Percentiles rank a stretch among this genome's conserved stretches.
Evolutionary conservation across 2,113 vertebrate species (phyloP).

Genomic region (Ictidomys tridecemlineatus): DNA sequence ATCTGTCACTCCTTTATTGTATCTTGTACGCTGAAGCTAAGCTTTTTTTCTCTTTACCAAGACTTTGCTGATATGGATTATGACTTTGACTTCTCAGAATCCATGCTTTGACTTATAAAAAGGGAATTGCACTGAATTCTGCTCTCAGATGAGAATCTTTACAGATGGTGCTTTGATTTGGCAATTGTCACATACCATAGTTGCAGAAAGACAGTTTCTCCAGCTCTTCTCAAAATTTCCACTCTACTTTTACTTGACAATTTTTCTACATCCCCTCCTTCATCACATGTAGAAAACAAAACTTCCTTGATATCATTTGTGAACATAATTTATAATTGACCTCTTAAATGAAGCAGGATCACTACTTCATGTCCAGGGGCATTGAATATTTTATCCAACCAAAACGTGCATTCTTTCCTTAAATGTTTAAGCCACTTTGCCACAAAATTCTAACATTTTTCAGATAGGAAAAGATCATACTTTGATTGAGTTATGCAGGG

Average conservation of each 20-base stretch:
- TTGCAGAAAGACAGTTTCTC: background rate
- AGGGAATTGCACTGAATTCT: background rate
- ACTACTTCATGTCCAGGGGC: background rate
- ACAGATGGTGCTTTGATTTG: background rate
- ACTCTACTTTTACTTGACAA: background rate
- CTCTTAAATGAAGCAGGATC: conserved; percentile 7
- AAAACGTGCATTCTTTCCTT: background rate
- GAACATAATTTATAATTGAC: background rate
- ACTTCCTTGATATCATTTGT: background rate
- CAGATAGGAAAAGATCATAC: background rate
- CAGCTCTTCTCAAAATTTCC: background rate
- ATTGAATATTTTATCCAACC: conserved; percentile 6
- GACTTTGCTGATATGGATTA: background rate
- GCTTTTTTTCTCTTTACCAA: background rate
- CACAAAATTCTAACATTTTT: background rate
- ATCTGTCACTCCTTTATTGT: background rate
- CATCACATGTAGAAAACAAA: conserved; percentile 18
- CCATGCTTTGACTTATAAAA: background rate
- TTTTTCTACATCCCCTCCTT: background rate
- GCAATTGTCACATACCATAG: background rate
- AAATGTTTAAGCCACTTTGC: background rate
- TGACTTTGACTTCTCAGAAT: conserved; percentile 1
- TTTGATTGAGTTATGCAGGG: background rate
- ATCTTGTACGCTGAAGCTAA: background rate
- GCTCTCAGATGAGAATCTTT: background rate